Conservation (phyloP, 1,140 invertebrate genomes). For the Eumaeus atala region DNA sequence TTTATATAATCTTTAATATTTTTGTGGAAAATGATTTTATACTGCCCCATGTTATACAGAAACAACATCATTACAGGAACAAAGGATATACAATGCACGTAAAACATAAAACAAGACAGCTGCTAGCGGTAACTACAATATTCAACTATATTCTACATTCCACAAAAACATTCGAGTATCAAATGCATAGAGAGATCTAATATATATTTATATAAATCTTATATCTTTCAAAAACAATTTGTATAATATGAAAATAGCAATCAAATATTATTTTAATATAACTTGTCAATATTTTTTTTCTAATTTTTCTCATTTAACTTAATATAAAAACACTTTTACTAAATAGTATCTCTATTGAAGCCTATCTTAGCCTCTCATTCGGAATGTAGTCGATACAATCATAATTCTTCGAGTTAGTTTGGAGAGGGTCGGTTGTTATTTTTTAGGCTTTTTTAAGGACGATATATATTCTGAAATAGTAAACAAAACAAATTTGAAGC, state of each 20-base stretch:
- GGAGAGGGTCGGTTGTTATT: constrained; percentile 42
- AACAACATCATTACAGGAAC: background rate
- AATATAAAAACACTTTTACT: too few species aligned
- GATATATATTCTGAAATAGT: constrained; percentile 68
- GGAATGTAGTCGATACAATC: constrained; percentile 38
- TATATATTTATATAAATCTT: constrained; percentile 21
- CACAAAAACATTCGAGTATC: constrained; percentile 44
- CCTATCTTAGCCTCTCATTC: background rate
- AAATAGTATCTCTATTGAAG: too few species aligned
- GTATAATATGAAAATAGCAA: background rate
- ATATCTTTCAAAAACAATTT: background rate
- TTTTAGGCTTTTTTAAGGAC: constrained; percentile 67
- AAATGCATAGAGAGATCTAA: constrained; percentile 53
- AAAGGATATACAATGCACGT: constrained; percentile 11
- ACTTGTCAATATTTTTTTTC: background rate
- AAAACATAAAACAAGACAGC: constrained; percentile 7
- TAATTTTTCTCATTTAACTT: too few species aligned
- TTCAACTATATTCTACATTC: constrained; percentile 9
- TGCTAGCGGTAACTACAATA: constrained; percentile 14
- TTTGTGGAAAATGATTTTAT: too few species aligned
- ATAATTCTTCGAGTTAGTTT: constrained; percentile 32
- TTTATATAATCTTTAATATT: too few species aligned
- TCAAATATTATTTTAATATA: background rate
- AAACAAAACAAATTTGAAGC: constrained; percentile 45
- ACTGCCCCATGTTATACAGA: too few species aligned